These are phyloP conservation scores for Notarius quadriscutis DNA, from an alignment of 2,113 vertebrate species.

Conservation along the genomic window DNA sequence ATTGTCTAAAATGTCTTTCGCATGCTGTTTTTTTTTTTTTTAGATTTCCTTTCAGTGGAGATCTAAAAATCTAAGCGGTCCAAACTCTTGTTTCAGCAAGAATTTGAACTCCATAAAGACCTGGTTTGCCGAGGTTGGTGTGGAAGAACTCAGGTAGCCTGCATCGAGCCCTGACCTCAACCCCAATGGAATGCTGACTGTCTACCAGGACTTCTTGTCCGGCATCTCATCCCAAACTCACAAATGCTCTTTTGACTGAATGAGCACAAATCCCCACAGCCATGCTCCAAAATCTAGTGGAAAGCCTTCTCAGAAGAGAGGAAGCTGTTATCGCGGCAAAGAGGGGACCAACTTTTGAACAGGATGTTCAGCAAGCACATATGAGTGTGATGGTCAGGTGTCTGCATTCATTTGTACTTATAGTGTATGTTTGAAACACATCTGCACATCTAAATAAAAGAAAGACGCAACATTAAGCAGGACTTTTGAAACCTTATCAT, in stretches of 20 bases:
- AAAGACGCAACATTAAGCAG: not conserved
- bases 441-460: not conserved
- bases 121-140: no score
- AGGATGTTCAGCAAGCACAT: not conserved
- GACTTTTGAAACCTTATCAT: not conserved
- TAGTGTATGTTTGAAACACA: not conserved
- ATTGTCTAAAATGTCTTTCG: not conserved
- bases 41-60: no score
- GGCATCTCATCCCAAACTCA: not conserved
- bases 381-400: not conserved
- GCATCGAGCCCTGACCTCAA: not conserved
- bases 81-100: not conserved
- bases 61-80: not conserved
- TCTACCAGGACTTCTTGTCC: not conserved
- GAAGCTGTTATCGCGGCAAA: not conserved
- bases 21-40: not conserved
- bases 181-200: not conserved
- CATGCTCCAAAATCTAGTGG: not conserved
- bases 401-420: not conserved
- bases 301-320: not conserved
- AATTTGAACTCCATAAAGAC: not conserved
- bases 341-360: not conserved
- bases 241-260: not conserved
- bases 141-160: no score
- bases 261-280: not conserved